Evolutionary conservation across 2,888 invertebrate genomes (phyloP).

Genomic region (Conops quadrifasciatus): DNA sequence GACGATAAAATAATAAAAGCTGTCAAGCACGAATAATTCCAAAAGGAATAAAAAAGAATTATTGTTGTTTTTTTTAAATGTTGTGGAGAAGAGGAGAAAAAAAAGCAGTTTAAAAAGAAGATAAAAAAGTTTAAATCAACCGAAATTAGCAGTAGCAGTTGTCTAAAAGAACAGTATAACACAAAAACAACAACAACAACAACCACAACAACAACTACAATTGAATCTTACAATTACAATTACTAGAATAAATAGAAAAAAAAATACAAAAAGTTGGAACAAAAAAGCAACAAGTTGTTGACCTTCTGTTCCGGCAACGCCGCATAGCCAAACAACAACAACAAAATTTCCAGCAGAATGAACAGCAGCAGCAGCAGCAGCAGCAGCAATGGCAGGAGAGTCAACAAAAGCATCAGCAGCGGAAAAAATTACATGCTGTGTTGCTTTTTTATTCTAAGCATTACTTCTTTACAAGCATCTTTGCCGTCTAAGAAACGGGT

Average conservation of each 20-base stretch:
- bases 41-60: background rate
- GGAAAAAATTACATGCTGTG: background rate
- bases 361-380: background rate
- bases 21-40: slow-evolving; percentile 9
- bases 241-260: background rate
- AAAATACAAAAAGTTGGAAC: background rate
- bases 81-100: background rate
- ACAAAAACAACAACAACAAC: background rate
- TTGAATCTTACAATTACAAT: too few relatives aligned
- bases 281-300: slow-evolving; percentile 1
- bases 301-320: background rate
- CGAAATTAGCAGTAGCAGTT: too few relatives aligned
- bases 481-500: background rate
- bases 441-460: too few relatives aligned
- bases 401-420: background rate
- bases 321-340: background rate
- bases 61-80: background rate
- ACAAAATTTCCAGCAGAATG: slow-evolving; percentile 5
- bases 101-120: background rate
- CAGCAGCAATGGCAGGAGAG: background rate
- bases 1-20: background rate
- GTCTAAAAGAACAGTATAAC: too few relatives aligned
- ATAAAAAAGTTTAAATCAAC: too few relatives aligned
- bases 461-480: too few relatives aligned
- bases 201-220: background rate